Evolutionary conservation across 2,888 invertebrate genomes (phyloP), one percentile per base, ranked within the genome.

Genomic region (Tubulanus polymorphus): DNA sequence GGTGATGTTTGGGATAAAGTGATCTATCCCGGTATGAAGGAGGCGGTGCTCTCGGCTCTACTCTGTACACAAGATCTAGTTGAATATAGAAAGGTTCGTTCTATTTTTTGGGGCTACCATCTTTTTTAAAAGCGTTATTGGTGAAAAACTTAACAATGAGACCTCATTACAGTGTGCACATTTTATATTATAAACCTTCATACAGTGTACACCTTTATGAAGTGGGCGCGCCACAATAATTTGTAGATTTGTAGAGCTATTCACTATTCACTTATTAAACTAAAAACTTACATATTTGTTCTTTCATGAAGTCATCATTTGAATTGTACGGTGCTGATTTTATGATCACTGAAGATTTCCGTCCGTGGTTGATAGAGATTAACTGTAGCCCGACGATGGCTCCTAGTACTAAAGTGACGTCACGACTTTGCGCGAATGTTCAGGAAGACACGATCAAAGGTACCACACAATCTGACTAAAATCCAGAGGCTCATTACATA

Each of bases 261-360:
- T n/a, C n/a, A n/a, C n/a, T n/a, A n/a, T n/a, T n/a, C n/a, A n/a
- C n/a, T n/a, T n/a, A n/a, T n/a, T n/a, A n/a, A n/a, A n/a, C n/a
- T n/a, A n/a, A n/a, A n/a, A n/a, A n/a, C n/a, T 48, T 37, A n/a
- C n/a, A n/a, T n/a, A n/a, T n/a, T n/a, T n/a, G n/a, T n/a, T 25
- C 12, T n/a, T 56, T 54, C 30, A 51, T 66, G 47, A 85, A 85
- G 69, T 89, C 89, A 69, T 87, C 88, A 55, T 94, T 93, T 79
- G 93, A 94, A 77, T 75, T 93, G 35, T 93, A 91, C 73, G 94
- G 93, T 5, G 93, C 93, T 52, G 94, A 95, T 80, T 94, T 94
- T 75, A 88, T 94, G 83, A 77, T 94, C 35, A 88, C 90, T 55
- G 77, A 91, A 69, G 87, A 90, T 68, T 89, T 70, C 41, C 61